Conservation (phyloP, 2,113 vertebrate species). For the Nesospiza acunhae region DNA sequence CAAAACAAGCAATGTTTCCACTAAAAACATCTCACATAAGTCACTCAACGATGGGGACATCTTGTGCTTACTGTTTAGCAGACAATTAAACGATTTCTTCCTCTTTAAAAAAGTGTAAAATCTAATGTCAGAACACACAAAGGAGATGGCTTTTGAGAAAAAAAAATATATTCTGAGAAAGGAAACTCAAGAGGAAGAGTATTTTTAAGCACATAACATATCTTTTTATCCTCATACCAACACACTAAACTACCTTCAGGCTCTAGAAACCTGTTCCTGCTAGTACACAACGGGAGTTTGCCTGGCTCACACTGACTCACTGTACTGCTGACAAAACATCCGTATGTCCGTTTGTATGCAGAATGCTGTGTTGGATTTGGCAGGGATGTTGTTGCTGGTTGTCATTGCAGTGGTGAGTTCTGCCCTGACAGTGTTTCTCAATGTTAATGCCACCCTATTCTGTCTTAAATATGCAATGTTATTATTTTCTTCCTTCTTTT, state of each 20-base stretch:
- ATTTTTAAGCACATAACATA: background rate
- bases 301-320: background rate
- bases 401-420: background rate
- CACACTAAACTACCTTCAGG: background rate
- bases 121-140: background rate
- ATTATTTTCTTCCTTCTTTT: background rate
- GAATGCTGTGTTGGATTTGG: background rate
- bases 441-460: background rate
- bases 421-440: background rate
- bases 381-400: background rate
- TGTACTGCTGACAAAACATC: slow-evolving; percentile 2
- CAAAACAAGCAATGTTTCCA: background rate
- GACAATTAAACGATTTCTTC: background rate
- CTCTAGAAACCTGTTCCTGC: background rate
- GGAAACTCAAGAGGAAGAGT: background rate
- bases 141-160: background rate
- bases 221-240: background rate
- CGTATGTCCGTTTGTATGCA: background rate
- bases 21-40: background rate
- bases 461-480: background rate
- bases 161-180: background rate
- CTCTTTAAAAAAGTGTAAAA: background rate
- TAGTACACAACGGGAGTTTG: background rate
- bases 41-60: background rate
- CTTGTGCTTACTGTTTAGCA: background rate